phyloP scores from a whole-genome alignment of 2,888 invertebrate genomes.

The Anthrax anthrax region DNA sequence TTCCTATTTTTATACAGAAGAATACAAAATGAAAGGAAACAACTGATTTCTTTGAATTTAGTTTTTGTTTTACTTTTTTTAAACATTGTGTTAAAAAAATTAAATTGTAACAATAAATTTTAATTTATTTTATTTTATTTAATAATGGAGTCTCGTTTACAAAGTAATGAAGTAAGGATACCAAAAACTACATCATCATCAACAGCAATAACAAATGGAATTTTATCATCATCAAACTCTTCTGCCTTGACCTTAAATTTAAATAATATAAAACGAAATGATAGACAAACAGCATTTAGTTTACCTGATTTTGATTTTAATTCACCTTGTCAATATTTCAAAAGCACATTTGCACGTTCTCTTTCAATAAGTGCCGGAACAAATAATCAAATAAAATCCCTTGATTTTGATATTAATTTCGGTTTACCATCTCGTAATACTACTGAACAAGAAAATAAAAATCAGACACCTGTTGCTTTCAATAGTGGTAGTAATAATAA shows the following conservation, averaged over 20 bases:
- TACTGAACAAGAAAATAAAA: conserved; percentile 6
- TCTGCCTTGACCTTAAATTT: background rate
- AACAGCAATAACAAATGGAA: background rate
- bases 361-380: conserved; percentile 32
- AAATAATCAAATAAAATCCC: conserved; percentile 29
- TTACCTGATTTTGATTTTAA: conserved; percentile 30
- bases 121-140: too few species aligned
- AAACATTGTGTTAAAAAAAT: too few species aligned
- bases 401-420: conserved; percentile 27
- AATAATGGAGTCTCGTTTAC: conserved; percentile 12
- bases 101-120: too few species aligned
- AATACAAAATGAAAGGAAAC: too few species aligned
- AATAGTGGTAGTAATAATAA: too few species aligned
- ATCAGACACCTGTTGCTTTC: background rate
- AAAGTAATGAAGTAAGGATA: conserved; percentile 14
- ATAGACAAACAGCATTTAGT: background rate
- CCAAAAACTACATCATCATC: conserved; percentile 8
- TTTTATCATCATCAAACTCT: conserved; percentile 2
- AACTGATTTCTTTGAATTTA: too few species aligned
- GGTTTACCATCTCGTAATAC: conserved; percentile 6
- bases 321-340: conserved; percentile 36
- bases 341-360: conserved; percentile 41
- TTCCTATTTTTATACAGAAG: too few species aligned
- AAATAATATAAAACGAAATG: background rate
- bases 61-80: too few species aligned